Evolutionary conservation across 2,113 vertebrate species (phyloP).

Genomic region (Rhodinocichla rosea): DNA sequence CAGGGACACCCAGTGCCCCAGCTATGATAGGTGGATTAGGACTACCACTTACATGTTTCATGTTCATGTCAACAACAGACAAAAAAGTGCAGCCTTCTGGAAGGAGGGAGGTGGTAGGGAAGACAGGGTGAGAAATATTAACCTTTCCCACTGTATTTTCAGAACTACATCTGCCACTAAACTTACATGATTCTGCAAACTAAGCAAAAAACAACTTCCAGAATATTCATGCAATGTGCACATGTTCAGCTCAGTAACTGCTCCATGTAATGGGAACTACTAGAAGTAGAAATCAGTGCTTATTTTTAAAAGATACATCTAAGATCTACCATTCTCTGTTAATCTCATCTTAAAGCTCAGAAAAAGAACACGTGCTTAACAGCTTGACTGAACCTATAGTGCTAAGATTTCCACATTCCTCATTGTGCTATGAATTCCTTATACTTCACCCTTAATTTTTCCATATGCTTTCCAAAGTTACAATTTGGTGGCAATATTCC

Average conservation of each 20-base stretch:
- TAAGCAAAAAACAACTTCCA: not conserved
- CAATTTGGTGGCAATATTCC: not conserved
- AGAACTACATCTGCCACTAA: not conserved
- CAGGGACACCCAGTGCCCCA: not conserved
- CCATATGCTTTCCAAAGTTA: not conserved
- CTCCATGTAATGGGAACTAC: not conserved
- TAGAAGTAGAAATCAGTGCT: not conserved
- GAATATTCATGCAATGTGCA: not conserved
- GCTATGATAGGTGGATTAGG: not conserved
- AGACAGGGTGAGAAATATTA: not conserved
- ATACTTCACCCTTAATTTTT: not conserved
- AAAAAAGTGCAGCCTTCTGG: not conserved
- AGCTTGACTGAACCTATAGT: not conserved
- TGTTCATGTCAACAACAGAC: not conserved
- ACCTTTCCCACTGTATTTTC: not conserved
- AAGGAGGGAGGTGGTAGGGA: not conserved
- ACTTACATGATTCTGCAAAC: not conserved
- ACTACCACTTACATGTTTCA: rapidly evolving
- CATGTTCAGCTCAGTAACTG: not conserved
- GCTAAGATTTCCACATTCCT: not conserved
- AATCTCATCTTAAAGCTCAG: not conserved
- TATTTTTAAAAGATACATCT: not conserved
- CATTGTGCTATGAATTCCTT: not conserved
- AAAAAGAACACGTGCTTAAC: not conserved
- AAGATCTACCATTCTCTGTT: not conserved